Base-by-base conservation (phyloP, 2,797 vertebrate species). In the Numenius phaeopus region DNA sequence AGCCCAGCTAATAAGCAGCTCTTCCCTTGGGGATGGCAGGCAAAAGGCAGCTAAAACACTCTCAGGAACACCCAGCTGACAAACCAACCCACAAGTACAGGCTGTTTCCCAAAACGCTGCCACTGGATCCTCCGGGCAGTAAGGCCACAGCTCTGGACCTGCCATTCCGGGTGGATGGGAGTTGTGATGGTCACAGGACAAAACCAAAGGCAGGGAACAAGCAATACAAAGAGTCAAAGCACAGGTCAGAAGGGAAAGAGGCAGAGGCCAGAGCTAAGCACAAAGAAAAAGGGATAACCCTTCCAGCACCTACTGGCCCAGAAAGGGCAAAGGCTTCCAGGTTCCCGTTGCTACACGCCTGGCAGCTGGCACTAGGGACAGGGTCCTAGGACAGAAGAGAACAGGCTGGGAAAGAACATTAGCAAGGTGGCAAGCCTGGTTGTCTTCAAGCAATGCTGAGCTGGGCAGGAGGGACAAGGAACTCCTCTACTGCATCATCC, bases 51-150 rank as follows among this genome's bases (percentile, higher is more conserved):
- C 54, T 52, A 42, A 44, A 75, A 59, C 21, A 39, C 21, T 27
- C 34, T 32, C 15, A 49, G 39, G 39, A 87, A 83, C 70, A 32
- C 15, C 4, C 58, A 67, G 58, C 16, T 7, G 6, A 83, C 61
- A 62, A 75, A 46, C 11, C 30, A 71, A 29, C 20, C 65, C 52
- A 57, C 14, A 66, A 61, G 26, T 24, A 40, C 22, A 49, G n/a
- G 65, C n/a, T 57, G 55, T 26, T 89, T 78, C 55, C 44, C 19
- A 44, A 64, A 82, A 50, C 0, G 2, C n/a, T 54, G 27, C 27
- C 40, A 23, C 24, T 0, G 1, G 23, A 54, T 77, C n/a, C 49
- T 57, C 17, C 1, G 0, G 39, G 49, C 30, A 52, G n/a, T 8
- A 72, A 72, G 20, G 59, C 30, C 50, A 55, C 17, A 55, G 52